These are phyloP conservation scores for Zelleria hepariella DNA, from an alignment of 2,888 invertebrate genomes.

Conservation along the genomic window DNA sequence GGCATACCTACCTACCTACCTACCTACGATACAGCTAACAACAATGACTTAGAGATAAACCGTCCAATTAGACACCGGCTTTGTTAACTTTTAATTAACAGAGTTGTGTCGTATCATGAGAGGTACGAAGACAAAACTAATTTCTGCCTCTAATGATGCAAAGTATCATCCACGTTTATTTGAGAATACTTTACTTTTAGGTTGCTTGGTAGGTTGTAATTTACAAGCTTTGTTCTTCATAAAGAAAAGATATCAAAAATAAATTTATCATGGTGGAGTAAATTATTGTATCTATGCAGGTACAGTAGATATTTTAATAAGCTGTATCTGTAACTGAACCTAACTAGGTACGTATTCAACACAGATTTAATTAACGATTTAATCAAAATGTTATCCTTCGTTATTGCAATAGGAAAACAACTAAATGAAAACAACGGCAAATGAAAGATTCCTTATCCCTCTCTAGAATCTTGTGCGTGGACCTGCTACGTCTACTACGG, in stretches of 20 bases:
- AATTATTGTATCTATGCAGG: background rate
- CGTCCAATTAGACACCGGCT: constrained; percentile 41
- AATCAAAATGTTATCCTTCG: background rate
- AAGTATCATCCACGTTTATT: constrained; percentile 2
- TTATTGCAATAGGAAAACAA: background rate
- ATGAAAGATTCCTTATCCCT: constrained; percentile 2
- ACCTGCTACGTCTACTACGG: background rate
- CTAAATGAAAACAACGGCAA: constrained; percentile 2
- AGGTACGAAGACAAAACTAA: constrained; percentile 5
- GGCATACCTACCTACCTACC: constrained; percentile 7
- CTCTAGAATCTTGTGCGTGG: background rate
- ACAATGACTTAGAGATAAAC: constrained; percentile 27
- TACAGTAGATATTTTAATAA: background rate
- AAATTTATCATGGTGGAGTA: background rate
- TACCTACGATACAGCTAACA: constrained; percentile 13
- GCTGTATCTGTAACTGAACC: background rate
- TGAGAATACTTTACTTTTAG: background rate
- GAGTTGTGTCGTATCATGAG: constrained; percentile 24
- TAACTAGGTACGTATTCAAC: background rate
- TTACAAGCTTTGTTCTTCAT: too few relatives aligned
- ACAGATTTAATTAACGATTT: background rate
- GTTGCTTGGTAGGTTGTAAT: too few relatives aligned
- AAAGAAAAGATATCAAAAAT: too few relatives aligned
- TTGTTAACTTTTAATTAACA: constrained; percentile 52
- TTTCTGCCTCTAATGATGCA: background rate